phyloP scores from a whole-genome alignment of 2,888 invertebrate genomes.

The Zeuzera pyrina region DNA sequence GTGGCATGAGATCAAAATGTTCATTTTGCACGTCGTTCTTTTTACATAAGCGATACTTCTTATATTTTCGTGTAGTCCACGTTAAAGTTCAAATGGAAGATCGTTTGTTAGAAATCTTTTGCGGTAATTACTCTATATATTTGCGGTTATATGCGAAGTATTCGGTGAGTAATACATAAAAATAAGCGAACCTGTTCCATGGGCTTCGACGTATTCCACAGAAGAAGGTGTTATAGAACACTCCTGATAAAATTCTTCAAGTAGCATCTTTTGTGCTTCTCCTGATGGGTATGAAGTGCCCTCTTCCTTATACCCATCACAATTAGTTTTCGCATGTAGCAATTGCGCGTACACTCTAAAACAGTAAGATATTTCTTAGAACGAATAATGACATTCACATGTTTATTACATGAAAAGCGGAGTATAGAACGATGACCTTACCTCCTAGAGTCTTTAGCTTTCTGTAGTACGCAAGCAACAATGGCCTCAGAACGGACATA shows the following conservation, averaged over 20 bases:
- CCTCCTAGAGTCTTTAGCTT: conserved; percentile 76
- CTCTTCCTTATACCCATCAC: conserved; percentile 83
- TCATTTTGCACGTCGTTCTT: too few species aligned
- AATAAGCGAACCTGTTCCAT: conserved; percentile 84
- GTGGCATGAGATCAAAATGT: too few species aligned
- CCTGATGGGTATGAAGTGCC: conserved; percentile 80
- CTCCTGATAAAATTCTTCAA: conserved; percentile 78
- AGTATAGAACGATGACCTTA: conserved; percentile 16
- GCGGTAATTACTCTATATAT: too few species aligned
- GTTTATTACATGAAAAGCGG: too few species aligned
- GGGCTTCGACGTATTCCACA: conserved; percentile 89
- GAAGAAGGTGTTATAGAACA: conserved; percentile 78
- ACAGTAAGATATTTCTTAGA: too few species aligned
- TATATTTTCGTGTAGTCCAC: too few species aligned
- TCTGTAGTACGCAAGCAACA: conserved; percentile 81
- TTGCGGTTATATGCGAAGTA: too few species aligned
- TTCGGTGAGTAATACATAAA: too few species aligned
- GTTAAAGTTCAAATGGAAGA: too few species aligned
- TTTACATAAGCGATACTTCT: too few species aligned
- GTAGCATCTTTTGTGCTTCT: conserved; percentile 73
- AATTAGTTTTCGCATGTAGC: conserved; percentile 85
- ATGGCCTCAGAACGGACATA: conserved; percentile 89
- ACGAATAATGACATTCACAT: too few species aligned
- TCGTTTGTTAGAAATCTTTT: too few species aligned
- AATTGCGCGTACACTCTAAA: conserved; percentile 77